Base-by-base conservation (phyloP, 2,797 vertebrate species). In the Sebastolobus altivelis region DNA sequence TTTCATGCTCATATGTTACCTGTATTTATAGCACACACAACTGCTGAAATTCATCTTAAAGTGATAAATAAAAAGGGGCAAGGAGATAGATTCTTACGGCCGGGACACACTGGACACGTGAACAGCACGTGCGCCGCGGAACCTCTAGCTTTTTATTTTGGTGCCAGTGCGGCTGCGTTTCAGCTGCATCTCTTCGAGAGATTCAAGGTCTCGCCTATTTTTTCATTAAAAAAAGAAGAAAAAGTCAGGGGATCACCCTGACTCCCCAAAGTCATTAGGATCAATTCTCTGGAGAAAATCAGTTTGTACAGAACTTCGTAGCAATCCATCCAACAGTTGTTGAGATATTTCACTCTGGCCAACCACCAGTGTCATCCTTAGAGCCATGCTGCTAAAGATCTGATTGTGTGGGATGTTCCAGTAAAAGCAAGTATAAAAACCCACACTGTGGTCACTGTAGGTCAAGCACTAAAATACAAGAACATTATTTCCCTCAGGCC, bases 121-220 rank as follows among this genome's bases (percentile, higher is more conserved):
- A 43, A 14, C 40, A 43, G 40, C 40, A 43, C 5, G 13, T 43
- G 40, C 40, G 40, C 5, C 0, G 0, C 0, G 13, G 40, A 0
- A 43, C 40, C 40, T 46, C 14, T 0, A 46, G 40, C 40, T 46
- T 46, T 46, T 46, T 46, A 46, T 46, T 46, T 46, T 46, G 25
- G 25, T 25, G 25, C 25, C 25, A 25, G 25, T 25, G 25, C 25
- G 25, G 25, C 25, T 25, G 25, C 25, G 2, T 25, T 25, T 25
- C 25, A 25, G 25, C 37, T 38, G 37, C 11, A 5, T 38, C 4
- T 38, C 37, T 38, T 38, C 37, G 37, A 43, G 40, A 43, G 40
- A 43, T 43, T 49, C 46, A 4, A 49, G 0, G 18, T 49, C 46
- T 49, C 14, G 2, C 14, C 40, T 16, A 43, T 43, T 43, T 43